Percentiles rank a stretch among this genome's conserved stretches.
Evolutionary conservation across 2,797 vertebrate species (phyloP).

Genomic region (Paguma larvata): DNA sequence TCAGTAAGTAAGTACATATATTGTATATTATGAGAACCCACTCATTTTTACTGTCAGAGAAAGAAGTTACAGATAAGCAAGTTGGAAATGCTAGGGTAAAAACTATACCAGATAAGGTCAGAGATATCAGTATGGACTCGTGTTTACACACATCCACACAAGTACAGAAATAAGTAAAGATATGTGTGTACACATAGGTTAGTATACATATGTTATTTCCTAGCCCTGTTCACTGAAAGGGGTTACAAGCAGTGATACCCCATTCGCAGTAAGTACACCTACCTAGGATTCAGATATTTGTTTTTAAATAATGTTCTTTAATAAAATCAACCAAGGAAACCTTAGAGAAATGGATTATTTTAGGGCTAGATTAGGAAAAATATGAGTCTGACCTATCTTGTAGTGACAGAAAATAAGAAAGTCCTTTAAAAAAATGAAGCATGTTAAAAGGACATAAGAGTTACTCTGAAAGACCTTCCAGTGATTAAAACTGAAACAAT

Average conservation of each 20-base stretch:
- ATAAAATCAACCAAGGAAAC: not conserved
- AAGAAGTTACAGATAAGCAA: slow-evolving; percentile 18
- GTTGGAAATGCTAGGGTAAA: not conserved
- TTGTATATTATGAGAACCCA: not conserved
- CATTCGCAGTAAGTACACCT: not conserved
- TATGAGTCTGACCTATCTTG: not conserved
- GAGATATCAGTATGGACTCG: not conserved
- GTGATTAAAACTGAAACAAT: not conserved
- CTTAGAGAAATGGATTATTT: not conserved
- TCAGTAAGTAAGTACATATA: not conserved
- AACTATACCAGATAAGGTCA: not conserved
- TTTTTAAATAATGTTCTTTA: slow-evolving; percentile 21
- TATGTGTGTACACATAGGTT: not conserved
- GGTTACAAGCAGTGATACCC: not conserved
- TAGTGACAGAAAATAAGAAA: not conserved
- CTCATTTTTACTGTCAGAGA: not conserved
- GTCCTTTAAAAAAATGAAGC: not conserved
- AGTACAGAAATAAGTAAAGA: not conserved
- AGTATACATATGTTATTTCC: not conserved
- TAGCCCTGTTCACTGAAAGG: not conserved
- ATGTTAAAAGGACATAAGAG: not conserved
- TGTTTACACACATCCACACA: not conserved
- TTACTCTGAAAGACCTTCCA: not conserved
- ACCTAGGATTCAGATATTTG: not conserved
- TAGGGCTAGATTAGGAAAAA: not conserved